Evolutionary conservation across 1,140 invertebrate species (phyloP).

Genomic region (Samia ricini): DNA sequence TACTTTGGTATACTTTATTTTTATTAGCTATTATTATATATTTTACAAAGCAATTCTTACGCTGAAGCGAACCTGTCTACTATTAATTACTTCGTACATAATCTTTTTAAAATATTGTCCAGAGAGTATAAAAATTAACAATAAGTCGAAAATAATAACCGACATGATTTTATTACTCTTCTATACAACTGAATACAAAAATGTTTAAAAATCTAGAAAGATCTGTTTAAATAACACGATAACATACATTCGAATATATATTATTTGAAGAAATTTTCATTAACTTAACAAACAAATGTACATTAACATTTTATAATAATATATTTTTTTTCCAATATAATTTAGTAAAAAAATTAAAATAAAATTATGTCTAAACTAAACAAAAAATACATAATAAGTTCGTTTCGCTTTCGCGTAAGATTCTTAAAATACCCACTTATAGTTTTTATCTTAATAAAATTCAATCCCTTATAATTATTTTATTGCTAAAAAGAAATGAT

Average conservation of each 20-base stretch:
- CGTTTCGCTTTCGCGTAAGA: not conserved
- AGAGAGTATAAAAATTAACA: too few species aligned
- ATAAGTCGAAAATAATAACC: too few species aligned
- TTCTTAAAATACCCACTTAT: not conserved
- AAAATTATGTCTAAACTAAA: too few species aligned
- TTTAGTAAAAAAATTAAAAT: too few species aligned
- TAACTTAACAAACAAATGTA: too few species aligned
- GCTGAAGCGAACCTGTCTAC: not conserved
- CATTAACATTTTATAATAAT: too few species aligned
- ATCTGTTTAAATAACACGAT: too few species aligned
- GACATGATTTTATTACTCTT: too few species aligned
- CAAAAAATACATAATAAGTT: not conserved
- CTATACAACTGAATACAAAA: too few species aligned
- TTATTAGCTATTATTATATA: constrained; percentile 8
- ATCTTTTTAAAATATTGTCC: not conserved
- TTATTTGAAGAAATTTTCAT: too few species aligned
- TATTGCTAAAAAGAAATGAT: not conserved
- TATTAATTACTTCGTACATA: not conserved
- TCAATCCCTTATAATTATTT: not conserved
- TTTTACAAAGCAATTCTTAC: constrained; percentile 11
- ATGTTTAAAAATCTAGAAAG: too few species aligned
- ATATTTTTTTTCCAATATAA: too few species aligned
- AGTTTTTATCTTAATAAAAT: not conserved
- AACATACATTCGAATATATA: not conserved
- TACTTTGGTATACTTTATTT: constrained; percentile 39